Base-by-base conservation (phyloP, 2,888 invertebrate species). In the Drosophila mercatorum region DNA sequence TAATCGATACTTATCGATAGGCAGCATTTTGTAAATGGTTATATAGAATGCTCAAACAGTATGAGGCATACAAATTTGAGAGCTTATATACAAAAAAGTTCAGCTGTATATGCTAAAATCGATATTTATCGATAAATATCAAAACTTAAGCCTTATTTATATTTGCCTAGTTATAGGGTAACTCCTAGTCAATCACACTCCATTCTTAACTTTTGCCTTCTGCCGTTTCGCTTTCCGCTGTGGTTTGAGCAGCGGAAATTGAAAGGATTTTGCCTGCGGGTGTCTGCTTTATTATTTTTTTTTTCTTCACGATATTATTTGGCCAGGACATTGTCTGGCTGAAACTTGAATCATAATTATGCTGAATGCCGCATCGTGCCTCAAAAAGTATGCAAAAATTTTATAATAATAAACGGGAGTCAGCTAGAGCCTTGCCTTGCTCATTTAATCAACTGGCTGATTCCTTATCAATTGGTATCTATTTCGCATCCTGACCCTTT, bases 281-380 rank as follows among this genome's bases (percentile, higher is more conserved):
- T 58, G 62, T 46, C 38, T 26, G 31, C 22, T 12, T 26, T 3
- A 14, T 5, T n/a, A n/a, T n/a, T n/a, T 17, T 17, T 6, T 22
- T 8, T 63, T 52, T 28, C 28, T 26, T 22, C 22, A 14, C 38
- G 46, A 40, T 26, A 26, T 17, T 57, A 31, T 41, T 28, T 11
- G 10, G 10, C 28, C 38, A 55, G 41, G 49, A 71, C 80, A 72
- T 63, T 80, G 77, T 68, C 83, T 75, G 73, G 73, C 59, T 78
- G 66, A 66, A 87, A 72, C 78, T 73, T 72, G 72, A 73, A 88
- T 88, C 82, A 88, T 84, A 81, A 72, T 87, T 81, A 80, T 73
- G 22, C 57, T 36, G 75, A 40, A 43, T 57, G 70, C 22, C 47
- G 47, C 49, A 8, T 3, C 17, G 26, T 12, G 68, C 49, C 67